These are phyloP conservation scores for Diadromus collaris DNA, from an alignment of 2,888 invertebrate genomes.

Conservation along the genomic window DNA sequence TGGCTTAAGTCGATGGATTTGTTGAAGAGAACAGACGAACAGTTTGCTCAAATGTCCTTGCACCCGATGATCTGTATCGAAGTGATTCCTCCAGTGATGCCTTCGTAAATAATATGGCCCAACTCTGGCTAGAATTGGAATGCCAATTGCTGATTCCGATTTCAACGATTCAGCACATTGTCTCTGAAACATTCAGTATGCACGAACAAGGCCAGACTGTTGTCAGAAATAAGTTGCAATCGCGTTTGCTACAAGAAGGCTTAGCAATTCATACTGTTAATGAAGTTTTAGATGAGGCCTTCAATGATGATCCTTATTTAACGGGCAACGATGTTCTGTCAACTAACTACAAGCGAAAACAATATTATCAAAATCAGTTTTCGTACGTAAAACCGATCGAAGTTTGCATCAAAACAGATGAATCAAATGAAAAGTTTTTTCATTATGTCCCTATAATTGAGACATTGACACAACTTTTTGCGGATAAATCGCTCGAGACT, in stretches of 20 bases:
- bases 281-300: constrained; percentile 29
- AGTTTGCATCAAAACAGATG: too few species aligned
- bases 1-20: too few species aligned
- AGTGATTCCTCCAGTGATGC: constrained; percentile 9
- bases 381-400: constrained; percentile 49
- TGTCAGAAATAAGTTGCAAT: constrained; percentile 43
- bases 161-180: constrained; percentile 61
- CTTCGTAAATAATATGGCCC: constrained; percentile 36
- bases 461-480: constrained; percentile 9
- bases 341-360: constrained; percentile 47
- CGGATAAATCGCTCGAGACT: constrained; percentile 6
- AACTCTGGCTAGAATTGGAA: constrained; percentile 64
- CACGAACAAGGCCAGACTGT: constrained; percentile 51
- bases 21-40: too few species aligned
- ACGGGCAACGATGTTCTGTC: too few species aligned
- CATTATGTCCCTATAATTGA: constrained; percentile 19
- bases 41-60: neutral
- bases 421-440: constrained; percentile 17
- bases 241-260: constrained; percentile 26
- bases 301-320: too few species aligned
- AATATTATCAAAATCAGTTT: constrained; percentile 56
- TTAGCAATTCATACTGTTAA: constrained; percentile 45
- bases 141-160: constrained; percentile 59
- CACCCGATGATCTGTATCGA: neutral
- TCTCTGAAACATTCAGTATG: constrained; percentile 52